These are phyloP conservation scores for Peromyscus aztecus DNA, from an alignment of 2,797 vertebrate genomes.

Conservation along the genomic window DNA sequence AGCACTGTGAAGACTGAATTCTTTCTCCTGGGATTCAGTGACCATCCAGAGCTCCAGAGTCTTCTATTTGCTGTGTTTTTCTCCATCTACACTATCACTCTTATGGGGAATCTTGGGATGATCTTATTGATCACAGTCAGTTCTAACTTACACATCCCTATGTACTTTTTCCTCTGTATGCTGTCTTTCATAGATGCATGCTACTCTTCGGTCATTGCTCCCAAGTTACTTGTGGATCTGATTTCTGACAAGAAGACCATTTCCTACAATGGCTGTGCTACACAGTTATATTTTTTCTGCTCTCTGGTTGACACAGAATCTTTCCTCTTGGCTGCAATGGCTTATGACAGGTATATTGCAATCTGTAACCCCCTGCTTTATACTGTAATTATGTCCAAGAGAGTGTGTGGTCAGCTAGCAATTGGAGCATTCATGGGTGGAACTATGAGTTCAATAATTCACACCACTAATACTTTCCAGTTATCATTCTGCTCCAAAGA, in stretches of 20 bases:
- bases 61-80: conserved; percentile 63
- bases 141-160: conserved; percentile 54
- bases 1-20: conserved; percentile 38
- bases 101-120: conserved; percentile 74
- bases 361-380: conserved; percentile 80
- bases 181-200: conserved; percentile 73
- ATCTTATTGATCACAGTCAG: conserved; percentile 61
- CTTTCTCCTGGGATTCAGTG: conserved; percentile 71
- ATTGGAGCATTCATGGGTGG: conserved; percentile 75
- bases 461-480: conserved; percentile 72
- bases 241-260: conserved; percentile 65
- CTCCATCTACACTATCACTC: conserved; percentile 64
- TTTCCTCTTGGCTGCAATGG: conserved; percentile 83
- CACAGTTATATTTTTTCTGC: conserved; percentile 83
- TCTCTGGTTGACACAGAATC: conserved; percentile 78
- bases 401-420: conserved; percentile 52
- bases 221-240: conserved; percentile 75
- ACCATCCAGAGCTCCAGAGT: conserved; percentile 55
- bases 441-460: conserved; percentile 63
- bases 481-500: conserved; percentile 69
- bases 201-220: conserved; percentile 74
- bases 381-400: conserved; percentile 39
- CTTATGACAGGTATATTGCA: conserved; percentile 79
- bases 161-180: conserved; percentile 78
- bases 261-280: conserved; percentile 68